Conservation (phyloP, 2,113 vertebrate genomes). For the Dermatemys mawii region DNA sequence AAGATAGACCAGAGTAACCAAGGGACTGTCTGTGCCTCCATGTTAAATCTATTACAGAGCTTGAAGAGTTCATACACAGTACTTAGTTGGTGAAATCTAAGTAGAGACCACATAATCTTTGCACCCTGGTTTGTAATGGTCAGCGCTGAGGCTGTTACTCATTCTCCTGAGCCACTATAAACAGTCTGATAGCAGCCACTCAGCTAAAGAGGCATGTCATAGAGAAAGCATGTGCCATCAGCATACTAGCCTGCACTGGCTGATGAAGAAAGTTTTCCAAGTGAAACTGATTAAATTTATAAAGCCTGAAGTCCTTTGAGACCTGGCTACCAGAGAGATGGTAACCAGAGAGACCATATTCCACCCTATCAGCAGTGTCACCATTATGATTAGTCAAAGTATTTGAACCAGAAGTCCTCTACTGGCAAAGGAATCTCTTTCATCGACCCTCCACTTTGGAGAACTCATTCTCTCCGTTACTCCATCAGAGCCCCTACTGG, state of each 20-base stretch:
- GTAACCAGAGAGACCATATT: too few relatives aligned
- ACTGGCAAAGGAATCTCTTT: not conserved
- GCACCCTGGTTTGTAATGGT: too few relatives aligned
- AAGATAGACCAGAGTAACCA: too few relatives aligned
- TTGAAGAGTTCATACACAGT: too few relatives aligned
- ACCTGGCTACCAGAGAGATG: not conserved
- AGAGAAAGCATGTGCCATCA: not conserved
- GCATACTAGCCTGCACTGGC: not conserved
- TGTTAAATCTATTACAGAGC: too few relatives aligned
- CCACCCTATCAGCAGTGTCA: not conserved
- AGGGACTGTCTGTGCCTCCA: too few relatives aligned
- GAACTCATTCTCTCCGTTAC: not conserved
- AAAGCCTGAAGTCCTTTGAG: not conserved
- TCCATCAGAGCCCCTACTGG: not conserved
- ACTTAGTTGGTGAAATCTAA: too few relatives aligned
- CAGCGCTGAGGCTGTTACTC: too few relatives aligned
- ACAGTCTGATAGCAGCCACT: not conserved
- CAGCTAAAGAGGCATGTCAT: not conserved
- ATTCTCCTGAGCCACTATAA: too few relatives aligned
- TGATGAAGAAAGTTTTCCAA: not conserved
- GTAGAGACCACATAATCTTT: too few relatives aligned
- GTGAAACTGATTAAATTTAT: not conserved
- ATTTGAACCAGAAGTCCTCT: not conserved
- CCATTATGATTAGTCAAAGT: not conserved
- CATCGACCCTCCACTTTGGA: not conserved